phyloP scores from a whole-genome alignment of 2,888 invertebrate species.

The Lasioglossum lativentre region DNA sequence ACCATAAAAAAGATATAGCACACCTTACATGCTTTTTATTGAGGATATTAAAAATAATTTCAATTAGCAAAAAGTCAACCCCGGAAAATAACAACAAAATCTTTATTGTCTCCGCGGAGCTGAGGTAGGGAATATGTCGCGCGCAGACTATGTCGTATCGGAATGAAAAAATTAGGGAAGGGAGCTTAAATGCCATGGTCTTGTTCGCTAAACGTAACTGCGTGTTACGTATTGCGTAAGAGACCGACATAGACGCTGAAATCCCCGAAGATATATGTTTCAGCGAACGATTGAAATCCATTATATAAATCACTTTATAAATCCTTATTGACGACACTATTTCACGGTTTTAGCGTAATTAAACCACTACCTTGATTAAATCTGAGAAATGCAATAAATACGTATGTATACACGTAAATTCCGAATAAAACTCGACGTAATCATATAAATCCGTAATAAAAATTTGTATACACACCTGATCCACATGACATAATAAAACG shows the following conservation, averaged over 20 bases:
- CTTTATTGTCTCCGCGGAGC: background rate
- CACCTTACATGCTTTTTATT: background rate
- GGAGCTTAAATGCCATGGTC: conserved; percentile 50
- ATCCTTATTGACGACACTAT: background rate
- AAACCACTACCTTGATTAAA: background rate
- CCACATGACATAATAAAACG: no score
- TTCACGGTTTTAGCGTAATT: background rate
- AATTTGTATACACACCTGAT: no score
- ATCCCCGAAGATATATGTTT: background rate
- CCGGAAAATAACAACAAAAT: background rate
- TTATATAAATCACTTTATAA: conserved; percentile 9
- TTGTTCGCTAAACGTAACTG: conserved; percentile 56
- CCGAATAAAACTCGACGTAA: no score
- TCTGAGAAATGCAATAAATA: background rate
- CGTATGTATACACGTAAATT: no score
- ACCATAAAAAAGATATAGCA: no score
- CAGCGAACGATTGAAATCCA: background rate
- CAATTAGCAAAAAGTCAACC: background rate
- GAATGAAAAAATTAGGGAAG: conserved; percentile 6
- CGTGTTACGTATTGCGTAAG: conserved; percentile 23
- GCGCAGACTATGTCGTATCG: background rate
- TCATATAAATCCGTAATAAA: no score
- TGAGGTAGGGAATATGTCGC: background rate
- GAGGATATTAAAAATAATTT: background rate
- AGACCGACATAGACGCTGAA: background rate